A percentile compares a stretch with the other conserved stretches of the same genome.
Evolutionary conservation across 1,140 invertebrate species (phyloP).

Genomic region (Andricus grossulariae): DNA sequence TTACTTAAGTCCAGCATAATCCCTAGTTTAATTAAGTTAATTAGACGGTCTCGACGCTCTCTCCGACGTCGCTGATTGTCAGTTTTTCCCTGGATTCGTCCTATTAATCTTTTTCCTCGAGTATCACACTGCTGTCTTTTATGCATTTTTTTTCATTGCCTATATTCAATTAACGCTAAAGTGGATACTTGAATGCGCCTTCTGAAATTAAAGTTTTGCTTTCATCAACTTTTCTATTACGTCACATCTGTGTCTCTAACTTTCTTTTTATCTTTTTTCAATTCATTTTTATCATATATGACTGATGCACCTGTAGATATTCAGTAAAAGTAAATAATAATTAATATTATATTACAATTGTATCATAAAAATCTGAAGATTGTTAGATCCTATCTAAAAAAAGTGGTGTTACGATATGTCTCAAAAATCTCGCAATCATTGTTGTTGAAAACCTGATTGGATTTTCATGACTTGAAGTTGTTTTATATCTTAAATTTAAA

Average conservation of each 20-base stretch:
- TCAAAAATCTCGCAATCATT: no score
- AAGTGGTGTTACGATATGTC: no score
- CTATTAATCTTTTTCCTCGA: conserved; percentile 21
- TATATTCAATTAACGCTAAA: neutral
- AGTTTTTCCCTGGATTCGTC: conserved; percentile 45
- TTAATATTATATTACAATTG: no score
- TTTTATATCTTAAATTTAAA: no score
- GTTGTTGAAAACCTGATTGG: no score
- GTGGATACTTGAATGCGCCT: neutral
- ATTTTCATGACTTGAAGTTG: no score
- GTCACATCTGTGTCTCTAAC: neutral
- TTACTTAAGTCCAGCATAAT: conserved; percentile 51
- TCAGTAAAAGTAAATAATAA: no score
- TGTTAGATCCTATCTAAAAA: no score
- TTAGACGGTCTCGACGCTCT: conserved; percentile 51
- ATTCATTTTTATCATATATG: no score
- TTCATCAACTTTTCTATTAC: neutral
- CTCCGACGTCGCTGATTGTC: conserved; percentile 53
- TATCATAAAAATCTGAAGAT: no score
- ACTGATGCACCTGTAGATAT: no score
- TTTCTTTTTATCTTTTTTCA: neutral
- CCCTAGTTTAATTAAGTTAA: conserved; percentile 57
- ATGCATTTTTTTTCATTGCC: neutral
- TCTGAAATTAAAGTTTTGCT: neutral
- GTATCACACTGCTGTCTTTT: neutral